Evolutionary conservation across 2,797 vertebrate species (phyloP).

Genomic region (Oreortyx pictus): DNA sequence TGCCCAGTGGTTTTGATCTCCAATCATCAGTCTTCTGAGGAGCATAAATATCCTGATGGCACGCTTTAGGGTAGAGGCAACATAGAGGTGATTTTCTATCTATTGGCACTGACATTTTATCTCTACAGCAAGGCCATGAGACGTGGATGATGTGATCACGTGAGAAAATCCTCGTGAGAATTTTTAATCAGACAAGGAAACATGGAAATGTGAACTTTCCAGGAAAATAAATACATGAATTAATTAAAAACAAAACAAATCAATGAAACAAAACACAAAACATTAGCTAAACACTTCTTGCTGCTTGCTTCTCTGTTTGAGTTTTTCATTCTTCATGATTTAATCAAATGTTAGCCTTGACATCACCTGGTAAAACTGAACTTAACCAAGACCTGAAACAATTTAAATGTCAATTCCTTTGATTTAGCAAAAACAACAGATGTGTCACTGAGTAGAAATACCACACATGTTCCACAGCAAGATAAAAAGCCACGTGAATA

Average conservation of each 20-base stretch:
- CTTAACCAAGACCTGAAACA: not conserved
- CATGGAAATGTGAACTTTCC: not conserved
- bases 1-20: not conserved
- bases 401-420: slow-evolving; percentile 9
- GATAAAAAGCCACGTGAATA: not conserved
- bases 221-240: not conserved
- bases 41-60: not conserved
- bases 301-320: not conserved
- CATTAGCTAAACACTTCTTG: not conserved
- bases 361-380: not conserved
- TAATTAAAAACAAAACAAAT: not conserved
- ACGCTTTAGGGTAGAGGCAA: not conserved
- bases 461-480: not conserved
- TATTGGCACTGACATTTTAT: not conserved
- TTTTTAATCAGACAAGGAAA: not conserved
- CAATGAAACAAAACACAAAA: not conserved
- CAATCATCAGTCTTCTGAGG: not conserved
- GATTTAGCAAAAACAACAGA: not conserved
- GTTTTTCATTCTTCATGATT: not conserved
- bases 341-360: slow-evolving; percentile 3
- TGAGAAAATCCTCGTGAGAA: not conserved
- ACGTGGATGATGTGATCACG: fast-evolving
- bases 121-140: fast-evolving
- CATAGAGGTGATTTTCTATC: too few relatives aligned
- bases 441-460: not conserved